Conservation (phyloP, 2,797 vertebrate genomes). For the Galago senegalensis region DNA sequence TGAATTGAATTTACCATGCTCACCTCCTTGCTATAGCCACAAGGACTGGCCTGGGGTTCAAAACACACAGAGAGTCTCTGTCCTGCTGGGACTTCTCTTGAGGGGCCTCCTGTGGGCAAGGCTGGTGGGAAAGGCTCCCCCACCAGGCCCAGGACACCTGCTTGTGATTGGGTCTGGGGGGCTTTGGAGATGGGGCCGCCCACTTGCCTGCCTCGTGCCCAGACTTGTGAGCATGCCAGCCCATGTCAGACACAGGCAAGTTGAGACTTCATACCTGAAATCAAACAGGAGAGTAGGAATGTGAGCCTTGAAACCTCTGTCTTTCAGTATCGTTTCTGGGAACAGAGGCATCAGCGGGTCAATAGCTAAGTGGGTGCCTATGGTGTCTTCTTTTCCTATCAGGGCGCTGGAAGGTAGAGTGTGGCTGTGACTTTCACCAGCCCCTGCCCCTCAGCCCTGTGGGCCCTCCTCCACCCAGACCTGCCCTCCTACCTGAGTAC, state of each 20-base stretch:
- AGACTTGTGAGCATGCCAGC: slow-evolving; percentile 60
- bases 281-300: slow-evolving; percentile 26
- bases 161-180: background rate
- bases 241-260: slow-evolving; percentile 3
- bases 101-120: too few species aligned
- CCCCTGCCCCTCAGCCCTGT: background rate
- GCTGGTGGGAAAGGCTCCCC: background rate
- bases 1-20: accelerated
- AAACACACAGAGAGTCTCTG: background rate
- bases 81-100: too few species aligned
- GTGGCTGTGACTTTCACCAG: accelerated
- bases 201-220: slow-evolving; percentile 56
- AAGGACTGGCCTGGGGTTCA: background rate
- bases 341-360: background rate
- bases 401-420: accelerated
- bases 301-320: background rate
- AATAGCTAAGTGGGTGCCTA: too few species aligned
- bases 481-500: background rate
- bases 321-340: accelerated
- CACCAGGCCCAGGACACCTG: background rate
- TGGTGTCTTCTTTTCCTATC: background rate
- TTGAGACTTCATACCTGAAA: slow-evolving; percentile 36
- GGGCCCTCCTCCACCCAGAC: background rate
- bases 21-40: background rate
- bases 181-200: background rate